Conservation (phyloP, 2,888 invertebrate genomes). For the Synanthedon myopaeformis region DNA sequence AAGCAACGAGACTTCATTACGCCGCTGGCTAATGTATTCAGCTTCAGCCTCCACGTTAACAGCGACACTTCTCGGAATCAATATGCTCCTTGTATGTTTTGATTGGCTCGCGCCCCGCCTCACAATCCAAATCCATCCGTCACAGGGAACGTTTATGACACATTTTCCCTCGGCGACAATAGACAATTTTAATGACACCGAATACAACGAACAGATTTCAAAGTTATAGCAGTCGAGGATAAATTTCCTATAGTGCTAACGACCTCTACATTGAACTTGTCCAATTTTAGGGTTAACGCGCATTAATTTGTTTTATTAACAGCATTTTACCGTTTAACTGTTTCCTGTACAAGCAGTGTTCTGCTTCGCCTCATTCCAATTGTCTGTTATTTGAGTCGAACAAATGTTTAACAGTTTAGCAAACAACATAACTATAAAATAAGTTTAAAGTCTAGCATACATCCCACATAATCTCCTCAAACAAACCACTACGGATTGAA, state of each 20-base stretch:
- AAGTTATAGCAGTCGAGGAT: slow-evolving; percentile 65
- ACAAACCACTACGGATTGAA: slow-evolving; percentile 15
- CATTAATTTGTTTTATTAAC: slow-evolving; percentile 69
- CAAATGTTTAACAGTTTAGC: neutral
- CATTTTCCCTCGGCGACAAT: slow-evolving; percentile 30
- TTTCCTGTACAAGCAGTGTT: slow-evolving; percentile 46
- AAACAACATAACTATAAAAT: neutral
- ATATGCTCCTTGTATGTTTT: slow-evolving; percentile 71
- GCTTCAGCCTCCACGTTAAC: slow-evolving; percentile 69
- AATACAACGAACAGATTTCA: slow-evolving; percentile 69
- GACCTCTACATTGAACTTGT: slow-evolving; percentile 69
- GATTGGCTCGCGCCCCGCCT: slow-evolving; percentile 51
- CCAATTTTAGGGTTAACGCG: slow-evolving; percentile 67
- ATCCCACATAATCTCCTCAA: slow-evolving; percentile 10
- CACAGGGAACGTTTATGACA: slow-evolving; percentile 33
- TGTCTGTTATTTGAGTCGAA: slow-evolving; percentile 14
- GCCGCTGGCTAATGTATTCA: slow-evolving; percentile 70
- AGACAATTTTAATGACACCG: slow-evolving; percentile 58
- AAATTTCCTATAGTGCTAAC: slow-evolving; percentile 67
- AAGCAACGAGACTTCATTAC: slow-evolving; percentile 70
- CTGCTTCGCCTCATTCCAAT: slow-evolving; percentile 39
- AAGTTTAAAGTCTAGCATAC: neutral
- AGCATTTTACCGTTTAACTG: slow-evolving; percentile 52
- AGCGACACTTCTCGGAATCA: slow-evolving; percentile 72
- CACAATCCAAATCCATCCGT: slow-evolving; percentile 38